Conservation (phyloP, 1,140 invertebrate genomes). For the Tribolium madens region DNA sequence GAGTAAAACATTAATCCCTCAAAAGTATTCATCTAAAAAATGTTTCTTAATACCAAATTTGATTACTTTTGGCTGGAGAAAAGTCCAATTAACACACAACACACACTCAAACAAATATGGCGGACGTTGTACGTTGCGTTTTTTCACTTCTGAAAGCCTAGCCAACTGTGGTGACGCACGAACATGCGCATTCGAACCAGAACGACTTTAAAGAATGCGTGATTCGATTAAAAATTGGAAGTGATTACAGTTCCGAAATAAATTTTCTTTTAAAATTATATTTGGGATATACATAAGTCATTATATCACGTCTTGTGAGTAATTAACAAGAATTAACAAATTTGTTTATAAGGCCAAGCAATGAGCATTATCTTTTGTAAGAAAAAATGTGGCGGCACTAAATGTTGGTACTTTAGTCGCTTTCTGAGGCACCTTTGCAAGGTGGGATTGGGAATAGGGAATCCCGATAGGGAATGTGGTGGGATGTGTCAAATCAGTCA, state of each 20-base stretch:
- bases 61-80: not conserved
- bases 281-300: not conserved
- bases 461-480: constrained; percentile 10
- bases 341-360: too few species aligned
- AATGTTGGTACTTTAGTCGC: not conserved
- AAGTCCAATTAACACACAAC: constrained; percentile 25
- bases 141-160: constrained; percentile 12
- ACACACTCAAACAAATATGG: constrained; percentile 38
- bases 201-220: too few species aligned
- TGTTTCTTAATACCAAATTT: not conserved
- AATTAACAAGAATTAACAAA: too few species aligned
- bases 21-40: constrained; percentile 14
- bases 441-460: not conserved
- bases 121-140: constrained; percentile 10
- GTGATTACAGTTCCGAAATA: not conserved
- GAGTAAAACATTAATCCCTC: not conserved
- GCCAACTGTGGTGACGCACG: constrained; percentile 31
- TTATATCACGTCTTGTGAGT: too few species aligned
- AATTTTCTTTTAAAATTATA: not conserved
- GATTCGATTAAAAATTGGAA: constrained; percentile 14
- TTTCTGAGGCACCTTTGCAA: not conserved
- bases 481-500: constrained; percentile 37
- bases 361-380: not conserved
- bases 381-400: not conserved
- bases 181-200: not conserved